Evolutionary conservation across 64 coral and sea anemone genomes (phyloP).

Genomic region (Actinia tenebrosa): DNA sequence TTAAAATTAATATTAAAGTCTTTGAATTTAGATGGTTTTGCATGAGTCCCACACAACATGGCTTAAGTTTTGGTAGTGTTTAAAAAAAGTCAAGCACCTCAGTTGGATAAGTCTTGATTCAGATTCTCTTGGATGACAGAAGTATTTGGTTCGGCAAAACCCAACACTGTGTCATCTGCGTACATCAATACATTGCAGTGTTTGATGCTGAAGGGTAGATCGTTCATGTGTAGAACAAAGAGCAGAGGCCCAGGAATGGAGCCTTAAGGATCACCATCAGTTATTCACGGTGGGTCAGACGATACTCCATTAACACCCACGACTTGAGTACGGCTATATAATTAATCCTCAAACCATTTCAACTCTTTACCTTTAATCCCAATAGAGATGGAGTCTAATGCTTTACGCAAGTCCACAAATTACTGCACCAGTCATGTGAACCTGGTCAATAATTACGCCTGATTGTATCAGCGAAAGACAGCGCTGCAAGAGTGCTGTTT

Average conservation of each 20-base stretch:
- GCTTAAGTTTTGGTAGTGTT: conserved; percentile 22
- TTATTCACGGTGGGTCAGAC: too few species aligned
- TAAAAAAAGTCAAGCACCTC: neutral
- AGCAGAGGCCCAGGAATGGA: conserved; percentile 30
- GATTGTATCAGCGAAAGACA: conserved; percentile 29
- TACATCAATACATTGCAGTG: conserved; percentile 19
- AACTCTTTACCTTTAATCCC: conserved; percentile 1
- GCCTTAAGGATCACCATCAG: conserved; percentile 24
- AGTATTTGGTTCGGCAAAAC: neutral
- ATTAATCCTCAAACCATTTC: conserved; percentile 24
- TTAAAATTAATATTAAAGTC: conserved; percentile 12
- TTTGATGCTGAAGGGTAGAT: conserved; percentile 1
- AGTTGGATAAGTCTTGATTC: neutral
- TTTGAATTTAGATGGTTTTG: neutral
- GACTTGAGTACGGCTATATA: too few species aligned
- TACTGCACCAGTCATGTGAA: conserved; percentile 21
- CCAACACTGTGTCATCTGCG: neutral
- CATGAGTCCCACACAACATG: conserved; percentile 35
- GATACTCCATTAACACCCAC: too few species aligned
- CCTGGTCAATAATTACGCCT: conserved; percentile 24
- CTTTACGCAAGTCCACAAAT: conserved; percentile 30
- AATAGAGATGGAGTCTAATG: conserved; percentile 29
- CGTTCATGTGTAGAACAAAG: conserved; percentile 34
- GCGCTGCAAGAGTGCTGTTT: conserved; percentile 16
- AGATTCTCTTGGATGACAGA: neutral